These are phyloP conservation scores for Apostichopus parvimensis DNA, from an alignment of 35 echinoderm and acorn worm species.

Conservation along the genomic window DNA sequence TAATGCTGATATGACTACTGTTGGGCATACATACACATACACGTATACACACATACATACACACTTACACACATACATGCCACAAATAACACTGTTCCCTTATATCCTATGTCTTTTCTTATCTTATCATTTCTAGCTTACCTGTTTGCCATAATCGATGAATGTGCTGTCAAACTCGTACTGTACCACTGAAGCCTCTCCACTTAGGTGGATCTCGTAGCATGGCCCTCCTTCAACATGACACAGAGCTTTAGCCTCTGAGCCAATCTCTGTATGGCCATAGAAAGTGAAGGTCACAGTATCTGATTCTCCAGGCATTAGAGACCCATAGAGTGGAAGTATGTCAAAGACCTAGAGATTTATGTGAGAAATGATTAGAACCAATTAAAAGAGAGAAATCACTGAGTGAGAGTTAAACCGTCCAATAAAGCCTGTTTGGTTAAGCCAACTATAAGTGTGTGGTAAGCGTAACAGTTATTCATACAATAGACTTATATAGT, in stretches of 20 bases:
- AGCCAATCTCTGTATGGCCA: conserved; percentile 96
- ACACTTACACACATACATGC: no score
- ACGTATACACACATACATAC: no score
- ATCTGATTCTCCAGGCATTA: conserved; percentile 95
- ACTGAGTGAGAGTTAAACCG: no score
- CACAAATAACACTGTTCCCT: no score
- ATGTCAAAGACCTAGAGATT: conserved; percentile 88
- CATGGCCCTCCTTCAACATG: conserved; percentile 95
- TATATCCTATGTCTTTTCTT: no score
- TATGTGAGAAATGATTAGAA: not conserved
- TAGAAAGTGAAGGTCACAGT: conserved; percentile 99
- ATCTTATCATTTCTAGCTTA: conserved; percentile 3
- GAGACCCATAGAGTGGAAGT: conserved; percentile 86
- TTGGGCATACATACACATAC: no score
- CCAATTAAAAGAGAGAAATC: not conserved
- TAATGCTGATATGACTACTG: no score
- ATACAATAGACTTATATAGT: no score
- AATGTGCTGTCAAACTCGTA: conserved; percentile 93
- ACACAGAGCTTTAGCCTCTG: conserved; percentile 91
- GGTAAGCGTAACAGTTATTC: no score
- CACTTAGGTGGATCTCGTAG: conserved; percentile 84
- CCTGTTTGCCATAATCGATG: conserved; percentile 93
- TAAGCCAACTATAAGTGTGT: no score
- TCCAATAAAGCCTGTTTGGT: no score
- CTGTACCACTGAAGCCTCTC: conserved; percentile 94